Base-by-base conservation (phyloP, 2,888 invertebrate species). In the Coenonympha arcania region DNA sequence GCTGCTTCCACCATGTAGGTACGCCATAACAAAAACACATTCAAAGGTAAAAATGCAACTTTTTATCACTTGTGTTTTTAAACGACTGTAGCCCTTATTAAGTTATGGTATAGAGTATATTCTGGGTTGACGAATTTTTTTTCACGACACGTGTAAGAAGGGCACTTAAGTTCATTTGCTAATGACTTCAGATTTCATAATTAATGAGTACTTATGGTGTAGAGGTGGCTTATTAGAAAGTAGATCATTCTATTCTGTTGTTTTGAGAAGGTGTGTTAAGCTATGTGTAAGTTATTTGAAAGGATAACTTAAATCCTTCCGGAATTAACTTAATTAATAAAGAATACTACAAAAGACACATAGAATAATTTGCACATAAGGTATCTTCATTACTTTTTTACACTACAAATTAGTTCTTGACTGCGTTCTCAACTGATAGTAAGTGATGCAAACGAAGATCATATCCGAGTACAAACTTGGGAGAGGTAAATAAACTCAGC, bases 1-100 rank as follows among this genome's bases (percentile, higher is more conserved):
- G 75, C 57, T 65, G 59, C 64, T 64, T n/a, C 59, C 48, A 26
- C 44, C 34, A 20, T 42, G 19, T 42, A 31, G 16, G 9, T 44
- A 34, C 34, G 9, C 5, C 13, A 9, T 44, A 44, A 24, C 16
- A 20, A 13, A 26, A 6, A 26, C 16, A 16, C 18, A n/a, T n/a
- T n/a, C n/a, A n/a, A n/a, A n/a, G n/a, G n/a, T n/a, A n/a, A n/a
- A n/a, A 22, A 26, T 31, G 19, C 15, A 15, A 15, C 22, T 8
- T 33, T 33, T 11, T 43, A 43, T 22, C 22, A 3, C 20, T 4
- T 13, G 16, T 19, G 3, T 16, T 9, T 42, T 4, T 11, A 31
- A 26, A 28, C 30, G 18, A 46, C 24, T 31, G 37, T 37, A 24
- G 15, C 11, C 8, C 11, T 45, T 49, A 49, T 22, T 0, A 4